A percentile compares a stretch with the other conserved stretches of the same genome.
Conservation (phyloP, 2,113 vertebrate species). For the Leptosomus discolor region DNA sequence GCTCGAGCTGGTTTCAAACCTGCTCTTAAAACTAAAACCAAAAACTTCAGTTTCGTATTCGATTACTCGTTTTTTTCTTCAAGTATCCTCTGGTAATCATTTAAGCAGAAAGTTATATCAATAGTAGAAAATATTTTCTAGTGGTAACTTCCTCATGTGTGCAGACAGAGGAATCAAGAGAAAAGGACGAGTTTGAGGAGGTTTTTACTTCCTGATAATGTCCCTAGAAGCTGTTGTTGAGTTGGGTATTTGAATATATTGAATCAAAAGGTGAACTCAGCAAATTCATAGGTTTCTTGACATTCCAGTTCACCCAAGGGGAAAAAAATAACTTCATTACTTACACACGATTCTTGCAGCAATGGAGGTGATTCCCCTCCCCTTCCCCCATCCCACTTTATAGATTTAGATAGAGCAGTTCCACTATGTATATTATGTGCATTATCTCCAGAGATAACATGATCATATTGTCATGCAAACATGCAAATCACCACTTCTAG, state of each 20-base stretch:
- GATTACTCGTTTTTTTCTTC: not conserved
- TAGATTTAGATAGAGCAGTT: not conserved
- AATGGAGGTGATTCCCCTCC: not conserved
- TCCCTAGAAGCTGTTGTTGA: not conserved
- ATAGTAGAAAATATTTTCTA: not conserved
- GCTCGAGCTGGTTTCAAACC: not conserved
- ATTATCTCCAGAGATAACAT: constrained; percentile 45
- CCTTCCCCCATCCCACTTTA: not conserved
- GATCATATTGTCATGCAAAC: constrained; percentile 56
- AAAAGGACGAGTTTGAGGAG: not conserved
- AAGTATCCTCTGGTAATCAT: not conserved
- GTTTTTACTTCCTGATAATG: not conserved
- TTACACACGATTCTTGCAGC: not conserved
- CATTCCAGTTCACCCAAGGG: not conserved
- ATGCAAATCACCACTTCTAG: constrained; percentile 52
- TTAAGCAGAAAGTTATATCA: not conserved
- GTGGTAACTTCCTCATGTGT: not conserved
- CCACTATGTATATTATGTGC: not conserved
- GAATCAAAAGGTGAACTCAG: not conserved
- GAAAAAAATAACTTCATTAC: not conserved
- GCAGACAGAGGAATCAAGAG: not conserved
- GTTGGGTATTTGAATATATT: not conserved
- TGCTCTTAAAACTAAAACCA: not conserved
- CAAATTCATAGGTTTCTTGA: not conserved
- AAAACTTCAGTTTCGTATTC: not conserved